Base-by-base conservation (phyloP, 2,113 vertebrate genomes). In the Lepus europaeus region DNA sequence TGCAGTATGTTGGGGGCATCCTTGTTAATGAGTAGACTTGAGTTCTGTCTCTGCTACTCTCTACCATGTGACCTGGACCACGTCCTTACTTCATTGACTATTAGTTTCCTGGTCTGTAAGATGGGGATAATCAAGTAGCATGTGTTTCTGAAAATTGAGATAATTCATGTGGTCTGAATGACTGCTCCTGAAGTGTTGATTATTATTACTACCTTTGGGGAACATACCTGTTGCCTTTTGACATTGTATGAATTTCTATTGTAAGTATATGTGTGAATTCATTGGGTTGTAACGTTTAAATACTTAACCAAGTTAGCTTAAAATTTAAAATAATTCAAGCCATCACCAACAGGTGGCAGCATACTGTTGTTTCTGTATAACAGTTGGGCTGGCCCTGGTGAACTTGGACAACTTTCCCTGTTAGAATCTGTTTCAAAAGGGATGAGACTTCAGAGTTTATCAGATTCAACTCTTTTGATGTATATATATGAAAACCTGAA, bases 311-410 rank as follows among this genome's bases (percentile, higher is more conserved):
- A 39, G 49, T 80, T 74, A 74, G 73, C 70, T 69, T 93, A 69
- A 76, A 91, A 89, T 91, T 66, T 84, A 74, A 89, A 85, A 56
- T 81, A 78, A 92, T 89, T 29, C 19, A 76, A 39, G 0, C 12
- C 11, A 63, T 84, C n/a, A 84, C 95, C 97, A 93, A 61, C 53
- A 97, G 96, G 73, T 97, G 96, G 97, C 97, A 91, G 89, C 77
- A 93, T 89, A n/a, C 51, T 36, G 1, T 2, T 10, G 39, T 33
- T 93, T 94, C 89, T 27, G 68, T 53, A n/a, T 25, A 6, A 3
- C 22, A 2, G 64, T 7, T 25, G 29, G 20, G 39, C 25, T 1
- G 1, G 33, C 59, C 77, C 1, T 2, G 16, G 25, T 20, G 76
- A 39, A 39, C 31, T 82, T 2, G 13, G 56, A n/a, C 39, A 56